Evolutionary conservation across 2,113 vertebrate genomes (phyloP), one percentile per base, ranked within the genome.

Genomic region (Antidorcas marsupialis): DNA sequence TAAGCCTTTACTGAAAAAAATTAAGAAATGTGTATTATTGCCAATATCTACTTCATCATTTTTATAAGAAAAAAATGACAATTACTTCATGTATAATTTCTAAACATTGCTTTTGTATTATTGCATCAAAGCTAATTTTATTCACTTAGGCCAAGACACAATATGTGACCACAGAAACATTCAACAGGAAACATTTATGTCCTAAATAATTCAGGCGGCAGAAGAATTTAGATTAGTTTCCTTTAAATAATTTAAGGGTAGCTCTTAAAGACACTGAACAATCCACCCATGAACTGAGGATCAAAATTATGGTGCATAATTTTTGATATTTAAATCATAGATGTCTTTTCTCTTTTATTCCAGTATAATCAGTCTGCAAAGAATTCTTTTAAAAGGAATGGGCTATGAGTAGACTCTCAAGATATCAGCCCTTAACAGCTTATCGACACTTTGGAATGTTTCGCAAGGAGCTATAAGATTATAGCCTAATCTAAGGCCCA

Each of bases 191-290:
- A 98, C 79, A 86, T 98, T 98, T 98, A 97, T 97, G 39, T 6
- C 43, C 59, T 98, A 98, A 98, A 99, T 99, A 98, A 99, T 98
- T 99, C 67, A 98, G 95, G 27, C 76, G 87, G 90, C 53, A 97
- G 88, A 97, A 98, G 28, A 97, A 98, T 97, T 98, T 97, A 96
- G 91, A 96, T 97, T 98, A 94, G 21, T 91, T 98, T 98, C 30
- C 76, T 97, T 98, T 98, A 98, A 99, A 98, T 98, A 98, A 99
- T 99, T 98, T 98, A 99, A 23, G 89, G 62, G 39, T 71, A 33
- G 95, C 83, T 96, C 57, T 91, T 97, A 98, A 97, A 55, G 90
- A 76, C 55, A 93, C n/a, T 85, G 27, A 94, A 91, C 96, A 97
- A 97, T 95, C 90, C 50, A 96, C 83, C 7, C 76, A 94, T 78